Conservation (phyloP, 2,797 vertebrate species). For the Cynopterus sphinx region DNA sequence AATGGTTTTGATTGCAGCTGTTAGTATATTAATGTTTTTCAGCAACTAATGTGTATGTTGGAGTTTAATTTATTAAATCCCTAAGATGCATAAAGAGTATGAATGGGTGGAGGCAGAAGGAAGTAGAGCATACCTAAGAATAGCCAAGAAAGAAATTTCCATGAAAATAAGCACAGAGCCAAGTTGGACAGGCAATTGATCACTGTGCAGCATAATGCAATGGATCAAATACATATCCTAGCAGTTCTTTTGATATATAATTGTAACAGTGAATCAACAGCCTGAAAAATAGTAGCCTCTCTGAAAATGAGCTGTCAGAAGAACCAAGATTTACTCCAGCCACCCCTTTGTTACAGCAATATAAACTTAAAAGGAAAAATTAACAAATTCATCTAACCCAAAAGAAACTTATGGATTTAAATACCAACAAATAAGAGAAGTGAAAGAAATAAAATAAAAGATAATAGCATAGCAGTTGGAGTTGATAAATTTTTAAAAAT, state of each 20-base stretch:
- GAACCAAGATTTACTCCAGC: constrained; percentile 17
- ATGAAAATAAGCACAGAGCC: constrained; percentile 78
- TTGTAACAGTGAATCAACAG: constrained; percentile 64
- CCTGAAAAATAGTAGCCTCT: constrained; percentile 26
- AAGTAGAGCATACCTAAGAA: constrained; percentile 70
- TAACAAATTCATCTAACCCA: constrained; percentile 6
- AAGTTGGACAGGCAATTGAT: constrained; percentile 81
- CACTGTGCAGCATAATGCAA: constrained; percentile 67
- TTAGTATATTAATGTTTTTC: constrained; percentile 56
- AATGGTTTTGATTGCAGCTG: constrained; percentile 65
- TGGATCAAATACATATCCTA: constrained; percentile 73
- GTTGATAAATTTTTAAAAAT: not conserved
- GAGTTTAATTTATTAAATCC: constrained; percentile 72
- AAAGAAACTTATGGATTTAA: constrained; percentile 46
- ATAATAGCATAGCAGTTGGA: not conserved
- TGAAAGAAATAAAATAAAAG: not conserved
- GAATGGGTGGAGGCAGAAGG: not conserved
- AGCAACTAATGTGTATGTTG: constrained; percentile 53
- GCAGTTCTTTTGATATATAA: constrained; percentile 59
- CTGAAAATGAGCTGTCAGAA: constrained; percentile 55
- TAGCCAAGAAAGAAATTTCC: constrained; percentile 76
- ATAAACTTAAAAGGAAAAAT: constrained; percentile 64
- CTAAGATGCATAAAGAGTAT: constrained; percentile 34
- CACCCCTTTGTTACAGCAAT: not conserved
- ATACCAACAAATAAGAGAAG: constrained; percentile 40